Percentiles rank a stretch among this genome's conserved stretches.
phyloP scores from a whole-genome alignment of 2,888 invertebrate species.

The Dasysyrphus albostriatus region DNA sequence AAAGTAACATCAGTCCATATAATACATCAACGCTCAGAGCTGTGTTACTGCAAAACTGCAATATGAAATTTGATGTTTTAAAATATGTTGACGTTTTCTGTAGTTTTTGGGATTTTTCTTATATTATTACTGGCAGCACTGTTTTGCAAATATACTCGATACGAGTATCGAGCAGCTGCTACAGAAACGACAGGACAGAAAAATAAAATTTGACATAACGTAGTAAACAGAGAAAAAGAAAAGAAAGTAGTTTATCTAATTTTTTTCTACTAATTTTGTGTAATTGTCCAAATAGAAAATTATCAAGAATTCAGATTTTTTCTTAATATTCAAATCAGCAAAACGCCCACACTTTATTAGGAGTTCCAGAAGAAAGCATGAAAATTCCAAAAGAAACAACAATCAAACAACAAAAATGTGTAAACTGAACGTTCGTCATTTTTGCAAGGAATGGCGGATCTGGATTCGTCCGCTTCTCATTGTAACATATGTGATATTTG shows the following conservation, averaged over 20 bases:
- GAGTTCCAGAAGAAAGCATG: slow-evolving; percentile 54
- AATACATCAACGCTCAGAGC: no score
- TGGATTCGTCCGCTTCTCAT: slow-evolving; percentile 96
- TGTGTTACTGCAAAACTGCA: no score
- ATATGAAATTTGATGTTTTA: no score
- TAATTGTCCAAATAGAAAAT: slow-evolving; percentile 23
- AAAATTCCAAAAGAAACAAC: slow-evolving; percentile 43
- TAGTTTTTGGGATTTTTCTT: no score
- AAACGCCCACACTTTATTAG: slow-evolving; percentile 16
- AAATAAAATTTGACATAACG: slow-evolving; percentile 55
- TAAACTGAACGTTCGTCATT: slow-evolving; percentile 80
- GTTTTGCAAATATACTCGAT: slow-evolving; percentile 13
- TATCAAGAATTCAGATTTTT: not conserved
- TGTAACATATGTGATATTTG: slow-evolving; percentile 90
- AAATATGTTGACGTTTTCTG: no score
- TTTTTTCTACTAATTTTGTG: slow-evolving; percentile 38
- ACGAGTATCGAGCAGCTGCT: slow-evolving; percentile 64
- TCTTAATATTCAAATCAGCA: not conserved
- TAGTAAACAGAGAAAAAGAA: slow-evolving; percentile 66
- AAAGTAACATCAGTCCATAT: no score
- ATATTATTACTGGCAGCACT: slow-evolving; percentile 10
- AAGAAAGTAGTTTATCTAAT: slow-evolving; percentile 51
- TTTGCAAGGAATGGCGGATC: slow-evolving; percentile 88
- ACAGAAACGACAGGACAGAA: slow-evolving; percentile 2
- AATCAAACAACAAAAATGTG: slow-evolving; percentile 77